Evolutionary conservation across 2,113 vertebrate species (phyloP).

Genomic region (Galbula dea): DNA sequence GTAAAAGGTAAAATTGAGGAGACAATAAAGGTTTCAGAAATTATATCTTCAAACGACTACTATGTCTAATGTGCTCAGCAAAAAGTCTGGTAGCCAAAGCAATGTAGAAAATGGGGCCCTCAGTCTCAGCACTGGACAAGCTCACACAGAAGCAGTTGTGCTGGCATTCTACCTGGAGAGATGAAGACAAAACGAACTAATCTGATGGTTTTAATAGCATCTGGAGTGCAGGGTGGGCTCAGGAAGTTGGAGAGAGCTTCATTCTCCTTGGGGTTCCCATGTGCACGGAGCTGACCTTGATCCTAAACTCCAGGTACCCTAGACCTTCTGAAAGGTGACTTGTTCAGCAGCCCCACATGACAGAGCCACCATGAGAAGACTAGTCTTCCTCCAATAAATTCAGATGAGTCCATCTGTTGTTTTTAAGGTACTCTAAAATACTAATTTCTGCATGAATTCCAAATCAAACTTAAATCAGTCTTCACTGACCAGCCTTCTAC

Average conservation of each 20-base stretch:
- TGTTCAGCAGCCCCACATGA: not conserved
- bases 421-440: not conserved
- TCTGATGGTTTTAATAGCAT: not conserved
- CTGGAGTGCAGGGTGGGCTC: not conserved
- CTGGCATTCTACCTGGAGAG: not conserved
- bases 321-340: not conserved
- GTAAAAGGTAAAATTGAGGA: not conserved
- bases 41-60: not conserved
- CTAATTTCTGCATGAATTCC: not conserved
- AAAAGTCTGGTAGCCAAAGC: not conserved
- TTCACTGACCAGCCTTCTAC: not conserved
- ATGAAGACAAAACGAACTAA: not conserved
- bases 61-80: not conserved
- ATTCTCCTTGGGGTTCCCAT: not conserved
- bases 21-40: not conserved
- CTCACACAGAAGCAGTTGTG: rapidly evolving
- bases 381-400: not conserved
- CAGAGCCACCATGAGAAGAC: not conserved
- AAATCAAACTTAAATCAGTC: not conserved
- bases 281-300: not conserved
- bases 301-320: not conserved
- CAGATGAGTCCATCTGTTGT: not conserved
- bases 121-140: not conserved
- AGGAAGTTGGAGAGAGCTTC: not conserved
- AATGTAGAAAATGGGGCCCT: rapidly evolving